These are phyloP conservation scores for Dione vanillae DNA, from an alignment of 2,888 invertebrate species.

Conservation along the genomic window DNA sequence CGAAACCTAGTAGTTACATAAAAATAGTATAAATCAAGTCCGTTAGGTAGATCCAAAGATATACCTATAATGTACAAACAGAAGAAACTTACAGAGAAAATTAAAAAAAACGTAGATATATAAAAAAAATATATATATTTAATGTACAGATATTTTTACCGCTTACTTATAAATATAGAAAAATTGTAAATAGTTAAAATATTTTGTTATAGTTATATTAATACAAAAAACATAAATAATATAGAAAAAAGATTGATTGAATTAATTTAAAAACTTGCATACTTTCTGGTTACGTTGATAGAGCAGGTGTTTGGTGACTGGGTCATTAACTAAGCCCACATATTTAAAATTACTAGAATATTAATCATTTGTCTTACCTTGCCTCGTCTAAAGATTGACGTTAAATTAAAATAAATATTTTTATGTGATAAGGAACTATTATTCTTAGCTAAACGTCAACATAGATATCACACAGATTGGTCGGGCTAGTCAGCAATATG, in stretches of 20 bases:
- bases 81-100: no score
- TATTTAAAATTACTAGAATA: slow-evolving; percentile 37
- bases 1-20: no score
- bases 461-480: not conserved
- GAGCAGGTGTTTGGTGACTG: slow-evolving; percentile 41
- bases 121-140: no score
- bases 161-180: no score
- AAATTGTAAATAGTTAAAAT: not conserved
- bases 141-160: no score
- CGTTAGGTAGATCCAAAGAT: no score
- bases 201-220: not conserved
- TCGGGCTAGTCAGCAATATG: not conserved
- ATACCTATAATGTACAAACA: no score
- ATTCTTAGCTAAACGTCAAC: not conserved
- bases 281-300: slow-evolving; percentile 32
- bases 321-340: slow-evolving; percentile 39
- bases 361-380: not conserved
- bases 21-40: no score
- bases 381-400: not conserved
- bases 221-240: not conserved
- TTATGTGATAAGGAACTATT: not conserved
- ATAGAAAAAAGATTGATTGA: not conserved
- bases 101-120: no score
- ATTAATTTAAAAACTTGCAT: not conserved
- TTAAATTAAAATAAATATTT: not conserved